Conservation (phyloP, 53 echinoderm and acorn worm species). For the Zoroaster sp. region DNA sequence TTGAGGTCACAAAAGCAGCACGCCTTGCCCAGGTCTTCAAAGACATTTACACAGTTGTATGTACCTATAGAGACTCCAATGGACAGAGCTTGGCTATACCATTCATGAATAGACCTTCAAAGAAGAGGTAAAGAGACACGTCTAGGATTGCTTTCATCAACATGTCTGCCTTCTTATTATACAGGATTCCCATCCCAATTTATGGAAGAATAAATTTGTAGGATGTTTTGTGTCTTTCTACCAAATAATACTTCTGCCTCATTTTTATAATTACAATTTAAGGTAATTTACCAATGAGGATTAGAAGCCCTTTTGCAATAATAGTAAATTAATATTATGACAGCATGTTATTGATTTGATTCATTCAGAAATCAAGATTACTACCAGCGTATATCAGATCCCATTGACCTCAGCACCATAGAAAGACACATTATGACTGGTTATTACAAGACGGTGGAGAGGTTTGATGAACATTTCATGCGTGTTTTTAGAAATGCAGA, state of each 20-base stretch:
- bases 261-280: no score
- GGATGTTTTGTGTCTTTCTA: no score
- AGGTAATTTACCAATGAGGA: no score
- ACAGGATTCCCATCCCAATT: no score
- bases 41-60: slow-evolving; percentile 94
- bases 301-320: no score
- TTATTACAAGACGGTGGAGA: slow-evolving; percentile 92
- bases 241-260: no score
- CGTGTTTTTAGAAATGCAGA: slow-evolving; percentile 94
- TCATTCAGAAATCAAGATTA: slow-evolving; percentile 85
- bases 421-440: slow-evolving; percentile 94
- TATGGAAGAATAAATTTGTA: no score
- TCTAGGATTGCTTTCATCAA: no score
- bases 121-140: slow-evolving; percentile 97
- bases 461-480: slow-evolving; percentile 88
- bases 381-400: slow-evolving; percentile 83
- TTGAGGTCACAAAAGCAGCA: slow-evolving; percentile 89
- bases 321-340: no score
- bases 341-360: not conserved
- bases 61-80: slow-evolving; percentile 77
- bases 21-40: slow-evolving; percentile 97
- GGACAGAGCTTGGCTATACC: slow-evolving; percentile 96
- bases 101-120: slow-evolving; percentile 96
- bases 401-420: slow-evolving; percentile 90
- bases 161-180: no score